A percentile compares a stretch with the other conserved stretches of the same genome.
Conservation (phyloP, 2,888 invertebrate species). For the Chorisops tibialis region DNA sequence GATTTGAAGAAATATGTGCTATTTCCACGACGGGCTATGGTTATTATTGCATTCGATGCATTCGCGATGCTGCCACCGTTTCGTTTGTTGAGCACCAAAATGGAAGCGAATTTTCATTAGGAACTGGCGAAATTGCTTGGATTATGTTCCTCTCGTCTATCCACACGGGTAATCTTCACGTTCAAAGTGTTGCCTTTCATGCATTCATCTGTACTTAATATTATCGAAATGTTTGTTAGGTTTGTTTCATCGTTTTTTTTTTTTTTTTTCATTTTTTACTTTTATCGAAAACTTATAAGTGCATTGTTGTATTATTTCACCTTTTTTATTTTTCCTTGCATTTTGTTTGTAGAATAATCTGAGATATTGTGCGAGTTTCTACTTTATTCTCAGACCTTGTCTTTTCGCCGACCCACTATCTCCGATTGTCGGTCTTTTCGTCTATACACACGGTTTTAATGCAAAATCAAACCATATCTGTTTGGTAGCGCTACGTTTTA, state of each 20-base stretch:
- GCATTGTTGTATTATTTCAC: too few relatives aligned
- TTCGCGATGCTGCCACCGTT: constrained; percentile 9
- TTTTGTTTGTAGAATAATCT: too few relatives aligned
- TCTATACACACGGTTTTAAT: constrained; percentile 1
- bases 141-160: too few relatives aligned
- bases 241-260: too few relatives aligned
- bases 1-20: constrained; percentile 18
- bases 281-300: too few relatives aligned
- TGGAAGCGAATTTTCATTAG: constrained; percentile 13
- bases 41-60: constrained; percentile 13
- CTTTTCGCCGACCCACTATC: neutral
- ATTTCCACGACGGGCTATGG: constrained; percentile 10
- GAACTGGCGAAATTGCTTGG: neutral
- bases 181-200: too few relatives aligned
- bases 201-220: too few relatives aligned
- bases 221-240: too few relatives aligned
- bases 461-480: constrained; percentile 16
- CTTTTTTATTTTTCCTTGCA: too few relatives aligned
- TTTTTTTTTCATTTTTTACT: too few relatives aligned
- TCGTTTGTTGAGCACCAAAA: neutral
- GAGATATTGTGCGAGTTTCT: too few relatives aligned
- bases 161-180: too few relatives aligned
- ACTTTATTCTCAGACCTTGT: neutral
- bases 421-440: constrained; percentile 7
- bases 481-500: neutral